Evolutionary conservation across 2,888 invertebrate species (phyloP), one percentile per base, ranked within the genome.

Genomic region (Alsophila aescularia): DNA sequence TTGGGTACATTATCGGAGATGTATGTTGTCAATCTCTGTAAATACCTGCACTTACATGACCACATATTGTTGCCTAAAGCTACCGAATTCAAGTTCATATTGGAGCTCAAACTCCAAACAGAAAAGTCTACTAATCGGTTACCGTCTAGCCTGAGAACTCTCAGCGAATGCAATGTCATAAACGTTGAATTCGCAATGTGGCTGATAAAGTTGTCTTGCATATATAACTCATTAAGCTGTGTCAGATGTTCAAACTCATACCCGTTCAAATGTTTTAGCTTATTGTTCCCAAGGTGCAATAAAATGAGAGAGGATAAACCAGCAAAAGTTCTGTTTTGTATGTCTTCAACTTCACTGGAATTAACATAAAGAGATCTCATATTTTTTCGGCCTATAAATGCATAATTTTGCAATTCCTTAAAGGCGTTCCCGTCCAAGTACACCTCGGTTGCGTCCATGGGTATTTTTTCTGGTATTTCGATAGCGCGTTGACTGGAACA

Each of bases 401-500:
- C 96, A 87, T 97, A 96, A 85, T 96, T 95, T 82, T 96, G 95
- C 71, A 98, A 91, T 78, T 96, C 95, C 67, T 95, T 95, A 73
- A 98, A 93, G 77, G 96, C 94, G 81, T 98, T 98, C 37, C 98
- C 98, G 79, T 98, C 98, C 76, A 98, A 91, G 79, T 97, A 97
- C 41, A 98, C 94, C 77, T 98, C 97, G 18, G 98, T 98, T 15
- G 97, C 97, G 80, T 98, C 98, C 96, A 98, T 97, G 2, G 98
- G 98, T 75, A 98, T 95, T 70, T 96, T 94, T 49, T 95, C 93
- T 2, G 98, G 98, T 70, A 98, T 94, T 80, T 95, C 95, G 61
- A 92, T 89, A 73, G 96, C 94, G 77, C 93, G 93, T 83, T 96
- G 95, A 35, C 94, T 94, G 63, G 97, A 96, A 86, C 98, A 98